phyloP scores from a whole-genome alignment of 2,888 invertebrate genomes.

The Marasmarcha lunaedactyla region DNA sequence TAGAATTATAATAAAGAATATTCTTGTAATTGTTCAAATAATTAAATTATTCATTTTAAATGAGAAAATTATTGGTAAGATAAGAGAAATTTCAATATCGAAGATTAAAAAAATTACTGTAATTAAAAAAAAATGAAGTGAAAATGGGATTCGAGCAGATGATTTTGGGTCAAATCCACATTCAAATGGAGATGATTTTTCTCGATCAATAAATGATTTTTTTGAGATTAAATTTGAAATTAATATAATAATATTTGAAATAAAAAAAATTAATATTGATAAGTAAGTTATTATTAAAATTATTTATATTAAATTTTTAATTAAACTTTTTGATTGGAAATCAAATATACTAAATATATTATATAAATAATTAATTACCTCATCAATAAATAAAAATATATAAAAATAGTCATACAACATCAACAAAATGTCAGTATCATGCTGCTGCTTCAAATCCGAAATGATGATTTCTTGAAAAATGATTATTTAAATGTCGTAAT shows the following conservation, averaged over 20 bases:
- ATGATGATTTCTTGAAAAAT: conserved; percentile 41
- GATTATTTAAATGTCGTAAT: conserved; percentile 34
- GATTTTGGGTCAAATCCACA: conserved; percentile 52
- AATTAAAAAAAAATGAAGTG: conserved; percentile 73
- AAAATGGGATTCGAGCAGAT: conserved; percentile 44
- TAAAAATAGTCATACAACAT: conserved; percentile 44
- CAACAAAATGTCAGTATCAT: conserved; percentile 54
- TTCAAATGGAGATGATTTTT: conserved; percentile 76
- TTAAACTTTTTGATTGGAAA: conserved; percentile 78
- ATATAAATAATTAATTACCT: conserved; percentile 74
- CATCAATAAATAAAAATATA: conserved; percentile 77
- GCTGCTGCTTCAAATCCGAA: conserved; percentile 51
- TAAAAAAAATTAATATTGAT: conserved; percentile 35
- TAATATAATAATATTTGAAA: conserved; percentile 59
- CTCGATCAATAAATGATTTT: conserved; percentile 70
- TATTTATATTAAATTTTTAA: conserved; percentile 69
- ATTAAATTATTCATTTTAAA: conserved; percentile 35
- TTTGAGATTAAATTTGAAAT: conserved; percentile 63
- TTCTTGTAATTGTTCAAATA: conserved; percentile 34
- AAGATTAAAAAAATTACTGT: conserved; percentile 79
- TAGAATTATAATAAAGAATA: conserved; percentile 65
- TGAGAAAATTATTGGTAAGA: conserved; percentile 67
- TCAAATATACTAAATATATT: conserved; percentile 78
- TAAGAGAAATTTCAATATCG: conserved; percentile 77
- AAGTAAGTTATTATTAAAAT: conserved; percentile 47